Evolutionary conservation across 2,888 invertebrate genomes (phyloP), one percentile per base, ranked within the genome.

Genomic region (Phasia obesa): DNA sequence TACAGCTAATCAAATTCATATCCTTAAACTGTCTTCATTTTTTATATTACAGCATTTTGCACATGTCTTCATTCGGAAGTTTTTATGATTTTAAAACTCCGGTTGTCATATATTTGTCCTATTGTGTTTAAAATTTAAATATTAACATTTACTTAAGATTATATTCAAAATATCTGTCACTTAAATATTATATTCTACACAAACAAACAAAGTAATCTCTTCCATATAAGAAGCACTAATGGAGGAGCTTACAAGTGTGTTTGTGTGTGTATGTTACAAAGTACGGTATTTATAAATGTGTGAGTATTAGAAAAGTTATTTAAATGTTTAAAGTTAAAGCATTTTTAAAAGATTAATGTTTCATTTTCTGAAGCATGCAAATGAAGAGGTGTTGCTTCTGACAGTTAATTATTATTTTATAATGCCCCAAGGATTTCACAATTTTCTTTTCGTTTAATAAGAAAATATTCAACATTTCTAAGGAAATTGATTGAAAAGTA

Each of bases 321-420:
- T 9, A 23, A 15, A 13, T 55, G 1, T 42, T 11, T 57, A n/a
- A 42, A 42, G n/a, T 15, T 42, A 42, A 42, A 47, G 6, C 15
- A 21, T 65, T 23, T 64, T 44, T 23, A 44, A 13, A 19, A 35
- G n/a, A n/a, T n/a, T 35, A 55, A 35, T 59, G 4, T 49, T 47
- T 49, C 25, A 67, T 59, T 23, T 38, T 74, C 0, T n/a, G 13
- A 17, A 60, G 17, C 25, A 59, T 49, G 25, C 47, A 76, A 62
- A 69, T 79, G 60, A 57, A 60, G 57, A 70, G 64, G 69, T 78
- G 78, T 64, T 69, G 74, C 25, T 53, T 57, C 31, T 78, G 64
- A 64, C 78, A 73, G 17, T 76, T 62, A 57, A 44, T 65, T 53
- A 38, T 38, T 53, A 38, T 31, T 59, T 59, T 71, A 23, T 42